Base-by-base conservation (phyloP, 2,797 vertebrate species). In the Xerus rutilus region DNA sequence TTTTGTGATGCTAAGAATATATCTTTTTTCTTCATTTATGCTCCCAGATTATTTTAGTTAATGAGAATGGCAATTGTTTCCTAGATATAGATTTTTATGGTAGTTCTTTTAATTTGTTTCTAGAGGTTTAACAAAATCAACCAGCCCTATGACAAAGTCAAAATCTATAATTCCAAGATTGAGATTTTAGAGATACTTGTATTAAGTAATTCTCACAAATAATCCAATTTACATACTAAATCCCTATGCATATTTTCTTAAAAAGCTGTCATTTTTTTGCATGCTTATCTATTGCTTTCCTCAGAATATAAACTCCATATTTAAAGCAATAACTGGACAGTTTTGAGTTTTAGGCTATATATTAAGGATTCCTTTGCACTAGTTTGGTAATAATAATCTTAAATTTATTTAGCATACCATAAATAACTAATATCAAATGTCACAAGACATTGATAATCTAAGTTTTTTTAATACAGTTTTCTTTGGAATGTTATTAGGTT, bases 11-110 rank as follows among this genome's bases (percentile, higher is more conserved):
- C 21, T 78, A 39, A 89, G 8, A 92, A 86, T 73, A 64, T 52
- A 45, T 72, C 5, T 79, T 78, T 90, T 93, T 93, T 77, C 9
- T 88, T 86, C 20, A 72, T 1, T 84, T 62, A 52, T 30, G 5
- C 28, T 76, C n/a, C 43, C 32, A 83, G 39, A 74, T 93, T 73
- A 94, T 32, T 94, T 93, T 95, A 64, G 62, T 78, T 52, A n/a
- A 23, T 76, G 28, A 85, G 47, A 91, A 45, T 52, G 3, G 65
- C 35, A 5, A 25, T 35, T 91, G 35, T 43, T 95, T 78, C n/a
- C 64, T 62, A 76, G 39, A 30, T 30, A 64, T 18, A 91, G 45
- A 84, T 86, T 94, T 93, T 86, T 73, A 74, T 49, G 59, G 28
- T 39, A 49, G 4, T 4, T 62, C 39, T 94, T 73, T 62, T 3